Percentiles rank a stretch among this genome's conserved stretches.
Conservation (phyloP, 2,888 invertebrate species). For the Trachelus iudaicus region DNA sequence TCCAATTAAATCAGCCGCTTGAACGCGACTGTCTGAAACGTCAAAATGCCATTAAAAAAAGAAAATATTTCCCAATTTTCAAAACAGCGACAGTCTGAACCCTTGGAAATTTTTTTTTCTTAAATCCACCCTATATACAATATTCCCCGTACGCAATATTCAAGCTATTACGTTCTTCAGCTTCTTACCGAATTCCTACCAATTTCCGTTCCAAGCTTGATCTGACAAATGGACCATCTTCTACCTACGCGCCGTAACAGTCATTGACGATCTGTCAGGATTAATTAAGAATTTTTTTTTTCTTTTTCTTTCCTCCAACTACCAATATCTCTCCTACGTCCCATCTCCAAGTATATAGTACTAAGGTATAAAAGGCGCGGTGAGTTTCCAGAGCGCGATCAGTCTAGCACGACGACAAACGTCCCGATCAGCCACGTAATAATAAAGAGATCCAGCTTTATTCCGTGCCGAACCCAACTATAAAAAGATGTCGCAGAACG, state of each 20-base stretch:
- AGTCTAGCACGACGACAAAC: slow-evolving; percentile 44
- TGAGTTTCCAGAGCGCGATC: slow-evolving; percentile 38
- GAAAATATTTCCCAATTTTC: too few relatives aligned
- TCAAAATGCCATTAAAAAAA: background rate
- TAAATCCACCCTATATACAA: too few relatives aligned
- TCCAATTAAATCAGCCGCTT: slow-evolving; percentile 39
- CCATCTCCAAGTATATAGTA: background rate
- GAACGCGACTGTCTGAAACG: background rate
- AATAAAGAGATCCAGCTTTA: background rate
- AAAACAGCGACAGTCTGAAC: too few relatives aligned
- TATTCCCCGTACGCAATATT: background rate
- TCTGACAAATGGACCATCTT: background rate
- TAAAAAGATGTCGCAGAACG: slow-evolving; percentile 58
- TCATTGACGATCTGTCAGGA: background rate
- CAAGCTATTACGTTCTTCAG: background rate
- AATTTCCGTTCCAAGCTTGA: background rate
- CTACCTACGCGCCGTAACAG: background rate
- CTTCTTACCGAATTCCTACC: background rate
- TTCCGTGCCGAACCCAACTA: slow-evolving; percentile 28
- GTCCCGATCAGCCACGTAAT: background rate
- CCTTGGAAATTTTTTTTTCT: too few relatives aligned
- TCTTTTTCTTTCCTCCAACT: background rate
- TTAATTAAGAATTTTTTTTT: background rate
- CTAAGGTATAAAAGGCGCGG: slow-evolving; percentile 42
- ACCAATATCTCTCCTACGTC: background rate